Base-by-base conservation (phyloP, 2,888 invertebrate genomes). In the Acanthosepion pharaonis region DNA sequence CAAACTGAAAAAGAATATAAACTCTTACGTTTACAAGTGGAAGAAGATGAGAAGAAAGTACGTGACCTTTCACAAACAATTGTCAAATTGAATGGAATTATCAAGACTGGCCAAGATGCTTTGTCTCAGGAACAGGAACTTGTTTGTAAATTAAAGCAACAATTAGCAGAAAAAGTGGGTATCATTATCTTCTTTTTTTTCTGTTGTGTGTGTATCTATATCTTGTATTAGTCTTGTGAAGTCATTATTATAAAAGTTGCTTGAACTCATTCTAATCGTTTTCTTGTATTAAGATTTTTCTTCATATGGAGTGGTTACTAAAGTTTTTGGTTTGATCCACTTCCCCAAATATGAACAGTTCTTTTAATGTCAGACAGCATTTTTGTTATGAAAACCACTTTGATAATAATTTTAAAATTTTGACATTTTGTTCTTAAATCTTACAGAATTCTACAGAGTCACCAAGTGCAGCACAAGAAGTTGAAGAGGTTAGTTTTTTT, bases 101-200 rank as follows among this genome's bases (percentile, higher is more conserved):
- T 97, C 94, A 97, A 97, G 96, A 97, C 97, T 33, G 97, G 97
- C 4, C 97, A 97, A 95, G 97, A 97, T 95, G 97, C 97, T 23
- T 95, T 97, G 42, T 95, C 96, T 48, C 97, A 97, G 95, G 97
- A 97, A 95, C 97, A 97, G 95, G 96, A 96, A 94, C 95, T 96
- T 55, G 97, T 97, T 42, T 96, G 96, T 94, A 96, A 97, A 94
- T 95, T 97, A 94, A 96, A 97, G 95, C 96, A 96, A 94, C 97
- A 97, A 95, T 95, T 97, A 49, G 95, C 96, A 51, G 96, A 95
- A 9, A 96, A 95, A 48, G 92, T 93, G 51, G 53, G 92, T 28
- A 91, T 91, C 91, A 91, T 9, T 4, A 1, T 91, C 28, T n/a
- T 18, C 15, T n/a, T 33, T n/a, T 3, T 91, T 42, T n/a, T 42